A percentile compares a stretch with the other conserved stretches of the same genome.
Evolutionary conservation across 2,113 vertebrate genomes (phyloP).

Genomic region (Spea multiplicata): DNA sequence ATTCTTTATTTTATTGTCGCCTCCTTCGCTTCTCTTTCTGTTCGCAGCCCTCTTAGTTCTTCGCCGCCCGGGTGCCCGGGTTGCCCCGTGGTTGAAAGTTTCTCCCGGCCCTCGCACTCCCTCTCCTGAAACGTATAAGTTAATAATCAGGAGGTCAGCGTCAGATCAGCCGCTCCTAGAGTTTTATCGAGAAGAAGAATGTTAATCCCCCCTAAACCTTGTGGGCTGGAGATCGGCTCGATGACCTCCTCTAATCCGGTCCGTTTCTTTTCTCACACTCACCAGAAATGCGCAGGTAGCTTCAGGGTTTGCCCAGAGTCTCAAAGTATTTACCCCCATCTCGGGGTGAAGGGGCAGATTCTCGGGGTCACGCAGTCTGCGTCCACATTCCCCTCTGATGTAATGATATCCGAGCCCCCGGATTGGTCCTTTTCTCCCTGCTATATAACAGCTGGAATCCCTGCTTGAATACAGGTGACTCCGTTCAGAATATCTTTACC

Average conservation of each 20-base stretch:
- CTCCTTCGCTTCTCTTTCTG: too few species aligned
- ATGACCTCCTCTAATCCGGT: background rate
- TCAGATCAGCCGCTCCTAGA: background rate
- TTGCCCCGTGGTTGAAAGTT: too few species aligned
- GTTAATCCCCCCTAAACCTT: conserved; percentile 19
- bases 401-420: background rate
- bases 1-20: too few species aligned
- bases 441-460: background rate
- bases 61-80: too few species aligned
- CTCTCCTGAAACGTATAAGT: background rate
- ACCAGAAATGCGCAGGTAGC: background rate
- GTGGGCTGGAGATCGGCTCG: background rate
- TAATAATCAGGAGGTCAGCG: background rate
- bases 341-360: background rate
- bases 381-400: too few species aligned
- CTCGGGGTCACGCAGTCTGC: background rate
- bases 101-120: background rate
- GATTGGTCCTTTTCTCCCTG: background rate
- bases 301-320: too few species aligned
- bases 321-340: background rate
- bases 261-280: conserved; percentile 2
- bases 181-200: conserved; percentile 14
- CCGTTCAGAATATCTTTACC: too few species aligned
- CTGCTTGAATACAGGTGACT: too few species aligned
- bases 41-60: too few species aligned